Evolutionary conservation across 1,140 invertebrate species (phyloP), one percentile per base, ranked within the genome.

Genomic region (Lithobius niger): DNA sequence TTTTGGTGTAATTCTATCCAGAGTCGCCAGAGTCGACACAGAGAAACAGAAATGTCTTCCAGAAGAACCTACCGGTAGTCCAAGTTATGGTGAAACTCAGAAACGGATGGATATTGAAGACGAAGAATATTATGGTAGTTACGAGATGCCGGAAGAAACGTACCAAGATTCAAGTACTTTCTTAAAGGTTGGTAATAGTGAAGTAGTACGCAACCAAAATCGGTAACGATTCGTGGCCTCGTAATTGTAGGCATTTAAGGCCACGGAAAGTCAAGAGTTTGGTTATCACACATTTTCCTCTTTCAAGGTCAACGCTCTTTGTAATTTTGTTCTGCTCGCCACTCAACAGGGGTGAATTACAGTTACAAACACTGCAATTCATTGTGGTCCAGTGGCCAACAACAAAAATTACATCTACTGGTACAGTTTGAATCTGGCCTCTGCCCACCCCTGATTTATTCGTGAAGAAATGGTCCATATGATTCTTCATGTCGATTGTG

Each of bases 131-230:
- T 53, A 53, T 25, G 52, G 27, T 6, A 36, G 52, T 44, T 42
- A 42, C 40, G 52, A 53, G 13, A 58, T 72, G 40, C 73, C 79
- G 0, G 88, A 86, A 65, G 77, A 92, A 54, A 83, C 94, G 45
- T 97, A 97, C 65, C 90, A 86, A 56, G 93, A 96, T 72, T 97
- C 93, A 0, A 95, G 91, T 26, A 94, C 91, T 52, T 97, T 97
- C 69, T 72, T 97, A 21, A n/a, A n/a, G n/a, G n/a, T n/a, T n/a
- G n/a, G n/a, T n/a, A n/a, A n/a, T n/a, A n/a, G n/a, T n/a, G n/a
- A 27, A 26, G 27, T 48, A 49, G 15, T 16, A 19, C 19, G 27
- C 56, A 48, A 50, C 15, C 26, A 51, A 44, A 18, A 48, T 16
- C 15, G n/a, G 3, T 28, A 13, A 57, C 54, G 19, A 31, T 31